A percentile compares a stretch with the other conserved stretches of the same genome.
These are phyloP conservation scores for Sparidentex hasta DNA, from an alignment of 2,797 vertebrate genomes.

Conservation along the genomic window DNA sequence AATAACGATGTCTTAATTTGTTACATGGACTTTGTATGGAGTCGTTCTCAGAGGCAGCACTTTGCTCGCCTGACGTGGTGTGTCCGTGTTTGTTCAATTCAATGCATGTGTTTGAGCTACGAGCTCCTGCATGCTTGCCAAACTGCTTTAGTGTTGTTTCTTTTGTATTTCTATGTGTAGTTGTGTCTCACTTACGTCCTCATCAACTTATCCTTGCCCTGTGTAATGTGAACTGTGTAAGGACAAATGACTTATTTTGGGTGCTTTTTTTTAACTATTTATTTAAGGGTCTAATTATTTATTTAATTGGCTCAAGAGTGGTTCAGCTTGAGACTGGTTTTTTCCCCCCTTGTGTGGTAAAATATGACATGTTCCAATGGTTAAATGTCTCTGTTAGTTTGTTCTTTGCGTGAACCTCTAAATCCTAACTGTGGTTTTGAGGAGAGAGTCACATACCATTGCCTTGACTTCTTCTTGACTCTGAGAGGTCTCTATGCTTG, in stretches of 20 bases:
- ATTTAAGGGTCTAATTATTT: constrained; percentile 82
- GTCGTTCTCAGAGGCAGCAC: constrained; percentile 83
- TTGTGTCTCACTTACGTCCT: constrained; percentile 86
- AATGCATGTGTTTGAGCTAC: constrained; percentile 89
- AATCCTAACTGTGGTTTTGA: constrained; percentile 87
- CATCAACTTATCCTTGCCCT: constrained; percentile 84
- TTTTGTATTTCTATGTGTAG: constrained; percentile 86
- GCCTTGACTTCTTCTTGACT: constrained; percentile 96
- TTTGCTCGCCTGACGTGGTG: constrained; percentile 87
- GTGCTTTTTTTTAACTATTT: constrained; percentile 84
- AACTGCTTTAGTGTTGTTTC: constrained; percentile 88
- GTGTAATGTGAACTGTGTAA: constrained; percentile 86
- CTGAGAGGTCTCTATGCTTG: constrained; percentile 94
- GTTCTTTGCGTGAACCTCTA: constrained; percentile 90
- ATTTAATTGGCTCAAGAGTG: constrained; percentile 81
- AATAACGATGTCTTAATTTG: constrained; percentile 87
- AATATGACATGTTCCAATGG: constrained; percentile 85
- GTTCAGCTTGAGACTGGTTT: constrained; percentile 76
- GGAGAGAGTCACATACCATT: constrained; percentile 94
- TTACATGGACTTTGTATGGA: constrained; percentile 87
- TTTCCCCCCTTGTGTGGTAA: constrained; percentile 80
- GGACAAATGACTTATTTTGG: constrained; percentile 84
- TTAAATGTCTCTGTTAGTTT: constrained; percentile 88
- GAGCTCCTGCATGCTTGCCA: constrained; percentile 89
- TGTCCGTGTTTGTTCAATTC: constrained; percentile 89